Percentiles rank a stretch among this genome's conserved stretches.
Conservation (phyloP, 2,888 invertebrate species). For the Cryptocephalus primarius region DNA sequence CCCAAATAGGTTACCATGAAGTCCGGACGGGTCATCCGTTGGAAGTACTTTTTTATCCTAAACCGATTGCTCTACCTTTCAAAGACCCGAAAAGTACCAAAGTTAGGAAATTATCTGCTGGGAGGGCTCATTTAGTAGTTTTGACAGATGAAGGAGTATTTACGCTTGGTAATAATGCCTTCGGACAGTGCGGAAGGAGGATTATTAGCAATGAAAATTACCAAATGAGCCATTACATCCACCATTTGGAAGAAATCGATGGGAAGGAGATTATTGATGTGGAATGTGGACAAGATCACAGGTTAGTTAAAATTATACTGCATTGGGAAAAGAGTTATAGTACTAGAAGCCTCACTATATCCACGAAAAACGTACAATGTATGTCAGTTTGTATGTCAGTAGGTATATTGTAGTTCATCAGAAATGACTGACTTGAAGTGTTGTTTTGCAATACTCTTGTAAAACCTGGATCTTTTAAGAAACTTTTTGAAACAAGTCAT, state of each 20-base stretch:
- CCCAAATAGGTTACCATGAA: constrained; percentile 72
- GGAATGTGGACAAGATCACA: constrained; percentile 87
- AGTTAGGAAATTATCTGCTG: constrained; percentile 57
- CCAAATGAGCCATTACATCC: constrained; percentile 49
- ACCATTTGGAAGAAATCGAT: constrained; percentile 54
- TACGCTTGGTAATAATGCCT: constrained; percentile 77
- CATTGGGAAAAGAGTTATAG: no score
- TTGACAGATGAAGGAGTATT: constrained; percentile 69
- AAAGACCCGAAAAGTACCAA: constrained; percentile 44
- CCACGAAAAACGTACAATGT: no score
- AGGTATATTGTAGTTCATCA: no score
- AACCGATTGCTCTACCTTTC: constrained; percentile 59
- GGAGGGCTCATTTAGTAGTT: constrained; percentile 76
- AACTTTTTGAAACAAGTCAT: no score
- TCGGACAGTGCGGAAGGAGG: constrained; percentile 85
- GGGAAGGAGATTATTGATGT: constrained; percentile 54
- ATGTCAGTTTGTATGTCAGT: no score
- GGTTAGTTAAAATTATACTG: constrained; percentile 33
- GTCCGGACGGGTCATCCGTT: constrained; percentile 45
- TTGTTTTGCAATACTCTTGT: no score
- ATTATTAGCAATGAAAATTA: constrained; percentile 70
- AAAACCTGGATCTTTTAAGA: no score
- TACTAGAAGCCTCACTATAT: no score
- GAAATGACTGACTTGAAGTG: no score
- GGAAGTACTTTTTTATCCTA: constrained; percentile 58